These are phyloP conservation scores for Sebastes kiyomatsui DNA, from an alignment of 2,797 vertebrate species.

Conservation along the genomic window DNA sequence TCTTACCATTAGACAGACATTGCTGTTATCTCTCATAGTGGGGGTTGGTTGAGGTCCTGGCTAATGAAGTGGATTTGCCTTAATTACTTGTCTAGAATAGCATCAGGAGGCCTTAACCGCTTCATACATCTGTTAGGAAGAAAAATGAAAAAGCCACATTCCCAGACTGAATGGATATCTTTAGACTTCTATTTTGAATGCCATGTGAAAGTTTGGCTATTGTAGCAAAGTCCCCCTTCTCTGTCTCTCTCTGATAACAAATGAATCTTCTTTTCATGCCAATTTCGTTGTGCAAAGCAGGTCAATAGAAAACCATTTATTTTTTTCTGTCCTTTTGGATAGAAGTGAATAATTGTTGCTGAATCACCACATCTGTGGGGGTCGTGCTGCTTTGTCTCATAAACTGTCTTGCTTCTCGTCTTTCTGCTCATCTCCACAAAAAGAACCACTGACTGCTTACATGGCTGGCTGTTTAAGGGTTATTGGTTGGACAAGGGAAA, in stretches of 20 bases:
- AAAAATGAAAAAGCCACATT: constrained; percentile 75
- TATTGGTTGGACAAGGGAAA: constrained; percentile 4
- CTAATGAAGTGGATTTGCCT: constrained; percentile 78
- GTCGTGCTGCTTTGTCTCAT: constrained; percentile 66
- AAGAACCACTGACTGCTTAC: constrained; percentile 43
- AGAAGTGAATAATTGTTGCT: constrained; percentile 77
- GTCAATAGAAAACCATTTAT: constrained; percentile 78
- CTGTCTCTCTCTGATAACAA: constrained; percentile 68
- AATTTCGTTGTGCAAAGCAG: constrained; percentile 75
- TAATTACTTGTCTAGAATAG: constrained; percentile 76
- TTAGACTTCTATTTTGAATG: constrained; percentile 52
- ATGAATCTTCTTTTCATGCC: constrained; percentile 71
- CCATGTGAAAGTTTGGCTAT: constrained; percentile 66
- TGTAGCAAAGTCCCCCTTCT: constrained; percentile 53
- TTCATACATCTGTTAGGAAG: constrained; percentile 66
- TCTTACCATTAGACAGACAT: constrained; percentile 38
- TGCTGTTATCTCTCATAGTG: constrained; percentile 52
- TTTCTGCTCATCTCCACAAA: constrained; percentile 57
- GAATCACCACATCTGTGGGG: constrained; percentile 76
- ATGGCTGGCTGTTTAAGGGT: background rate
- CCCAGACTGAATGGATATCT: constrained; percentile 70
- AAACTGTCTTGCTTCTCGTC: constrained; percentile 38
- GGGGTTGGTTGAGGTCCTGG: constrained; percentile 47
- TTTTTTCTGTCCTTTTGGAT: constrained; percentile 67
- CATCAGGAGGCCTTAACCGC: constrained; percentile 65